Evolutionary conservation across 2,888 invertebrate species (phyloP).

Genomic region (Vanessa cardui): DNA sequence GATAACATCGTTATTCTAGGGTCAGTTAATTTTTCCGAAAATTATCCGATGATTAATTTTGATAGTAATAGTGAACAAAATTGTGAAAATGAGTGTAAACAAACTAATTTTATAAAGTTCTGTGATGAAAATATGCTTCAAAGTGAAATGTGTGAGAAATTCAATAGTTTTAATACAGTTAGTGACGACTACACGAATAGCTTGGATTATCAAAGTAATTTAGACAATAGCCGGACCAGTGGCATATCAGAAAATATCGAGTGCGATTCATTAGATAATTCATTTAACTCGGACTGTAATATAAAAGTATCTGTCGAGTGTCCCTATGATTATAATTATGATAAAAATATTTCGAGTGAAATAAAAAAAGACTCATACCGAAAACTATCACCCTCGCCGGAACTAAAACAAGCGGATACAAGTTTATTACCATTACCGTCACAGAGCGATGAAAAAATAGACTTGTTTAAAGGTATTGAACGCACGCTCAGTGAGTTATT

Average conservation of each 20-base stretch:
- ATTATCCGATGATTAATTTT: slow-evolving; percentile 61
- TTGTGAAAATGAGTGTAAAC: slow-evolving; percentile 51
- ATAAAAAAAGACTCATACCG: slow-evolving; percentile 52
- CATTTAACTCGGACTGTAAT: slow-evolving; percentile 58
- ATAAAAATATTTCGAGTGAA: slow-evolving; percentile 51
- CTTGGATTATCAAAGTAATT: slow-evolving; percentile 50
- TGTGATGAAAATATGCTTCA: slow-evolving; percentile 75
- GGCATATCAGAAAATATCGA: slow-evolving; percentile 66
- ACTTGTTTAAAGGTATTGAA: slow-evolving; percentile 80
- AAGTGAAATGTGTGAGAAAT: slow-evolving; percentile 74
- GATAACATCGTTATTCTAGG: slow-evolving; percentile 65
- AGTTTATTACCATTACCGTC: slow-evolving; percentile 51
- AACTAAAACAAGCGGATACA: slow-evolving; percentile 52
- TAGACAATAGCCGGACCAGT: slow-evolving; percentile 60
- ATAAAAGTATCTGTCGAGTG: slow-evolving; percentile 68
- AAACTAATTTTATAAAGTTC: slow-evolving; percentile 63
- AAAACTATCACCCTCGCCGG: slow-evolving; percentile 68
- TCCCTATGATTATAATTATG: slow-evolving; percentile 53
- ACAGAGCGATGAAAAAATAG: slow-evolving; percentile 66
- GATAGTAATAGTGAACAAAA: slow-evolving; percentile 56
- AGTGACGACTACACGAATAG: slow-evolving; percentile 58
- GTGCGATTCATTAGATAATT: slow-evolving; percentile 66
- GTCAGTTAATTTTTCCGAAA: slow-evolving; percentile 67
- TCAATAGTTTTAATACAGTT: slow-evolving; percentile 73
- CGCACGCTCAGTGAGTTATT: slow-evolving; percentile 81